Conservation (phyloP, 1,140 invertebrate genomes). For the Ceratina calcarata region DNA sequence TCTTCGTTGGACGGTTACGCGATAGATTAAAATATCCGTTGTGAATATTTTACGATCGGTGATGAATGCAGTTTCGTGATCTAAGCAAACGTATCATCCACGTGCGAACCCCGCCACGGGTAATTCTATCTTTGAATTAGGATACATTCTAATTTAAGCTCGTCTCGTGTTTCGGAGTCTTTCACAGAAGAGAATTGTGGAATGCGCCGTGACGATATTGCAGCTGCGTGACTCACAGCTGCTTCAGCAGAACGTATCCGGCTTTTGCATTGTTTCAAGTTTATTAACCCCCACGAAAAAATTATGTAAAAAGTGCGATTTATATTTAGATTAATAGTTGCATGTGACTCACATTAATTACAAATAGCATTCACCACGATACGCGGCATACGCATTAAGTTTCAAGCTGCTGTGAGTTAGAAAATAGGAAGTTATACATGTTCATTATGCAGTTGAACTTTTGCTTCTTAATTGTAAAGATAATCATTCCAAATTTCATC, state of each 20-base stretch:
- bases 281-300: slow-evolving; percentile 40
- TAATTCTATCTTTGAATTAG: slow-evolving; percentile 31
- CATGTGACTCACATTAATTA: neutral
- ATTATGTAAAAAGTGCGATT: neutral
- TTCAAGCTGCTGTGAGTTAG: neutral
- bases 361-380: too few species aligned
- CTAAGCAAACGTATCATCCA: too few species aligned
- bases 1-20: neutral
- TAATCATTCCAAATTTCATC: too few species aligned
- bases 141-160: slow-evolving; percentile 45
- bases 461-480: neutral
- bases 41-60: neutral
- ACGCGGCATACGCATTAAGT: neutral
- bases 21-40: neutral
- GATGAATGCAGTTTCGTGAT: neutral
- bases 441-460: neutral
- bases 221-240: slow-evolving; percentile 36
- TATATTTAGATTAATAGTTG: neutral
- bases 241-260: slow-evolving; percentile 28
- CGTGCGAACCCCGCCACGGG: neutral
- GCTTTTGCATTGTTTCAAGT: slow-evolving; percentile 48
- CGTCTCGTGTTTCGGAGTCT: slow-evolving; percentile 48
- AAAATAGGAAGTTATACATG: neutral
- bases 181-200: slow-evolving; percentile 45
- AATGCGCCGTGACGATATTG: slow-evolving; percentile 35